Evolutionary conservation across 2,797 vertebrate species (phyloP), one percentile per base, ranked within the genome.

Genomic region (Limnodromus scolopaceus): DNA sequence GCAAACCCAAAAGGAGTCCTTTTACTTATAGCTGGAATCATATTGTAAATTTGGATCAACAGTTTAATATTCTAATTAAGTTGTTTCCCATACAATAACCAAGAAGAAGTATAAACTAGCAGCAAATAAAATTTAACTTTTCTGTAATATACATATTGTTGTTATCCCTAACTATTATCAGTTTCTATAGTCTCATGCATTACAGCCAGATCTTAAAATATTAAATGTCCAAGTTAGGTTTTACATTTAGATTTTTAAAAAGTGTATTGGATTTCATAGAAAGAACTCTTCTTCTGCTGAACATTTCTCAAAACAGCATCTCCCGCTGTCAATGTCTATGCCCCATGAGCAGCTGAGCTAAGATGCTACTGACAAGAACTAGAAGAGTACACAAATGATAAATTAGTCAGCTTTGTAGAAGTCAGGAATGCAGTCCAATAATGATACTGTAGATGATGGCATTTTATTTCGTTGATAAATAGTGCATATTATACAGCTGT

Each of bases 311-410:
- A 94, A 98, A 97, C 84, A 95, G 95, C 88, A 95, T 90, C 97
- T 97, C 98, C 97, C 93, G 95, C 97, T 97, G 97, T 95, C 97
- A 96, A n/a, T 96, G 94, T 88, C 96, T 95, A 96, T 95, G 96
- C 96, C 95, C 97, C 97, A 95, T 96, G 93, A 97, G 96, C 96
- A 97, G 97, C 94, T 96, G 89, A 97, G 96, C 96, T 95, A 95
- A 97, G 93, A 92, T 96, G 91, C 87, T 89, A 94, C 96, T 95
- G 95, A 96, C 97, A 97, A 92, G 93, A 97, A 97, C 91, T 89
- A 93, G 82, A 96, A 97, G 89, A 96, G 76, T 84, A 92, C 58
- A 95, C 74, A 95, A 89, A 97, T 97, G 97, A 98, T 97, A 97
- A 98, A 98, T 98, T 91, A 97, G 90, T 93, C 92, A 95, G 94